Percentiles rank a stretch among this genome's conserved stretches.
These are phyloP conservation scores for Peromyscus nudipes DNA, from an alignment of 2,797 vertebrate species.

Conservation along the genomic window DNA sequence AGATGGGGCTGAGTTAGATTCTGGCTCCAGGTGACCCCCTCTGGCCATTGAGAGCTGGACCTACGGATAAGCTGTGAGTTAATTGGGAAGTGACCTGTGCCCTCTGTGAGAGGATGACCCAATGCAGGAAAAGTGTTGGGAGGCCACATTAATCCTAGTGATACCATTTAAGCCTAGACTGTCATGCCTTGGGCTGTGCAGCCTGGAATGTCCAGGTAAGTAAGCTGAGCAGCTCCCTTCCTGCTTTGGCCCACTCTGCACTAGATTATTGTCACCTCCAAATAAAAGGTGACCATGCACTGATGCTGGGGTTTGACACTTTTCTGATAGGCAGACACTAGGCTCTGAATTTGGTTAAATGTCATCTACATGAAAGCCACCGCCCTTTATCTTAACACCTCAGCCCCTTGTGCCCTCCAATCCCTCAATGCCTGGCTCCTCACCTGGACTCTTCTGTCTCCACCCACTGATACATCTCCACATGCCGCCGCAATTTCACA, in stretches of 20 bases:
- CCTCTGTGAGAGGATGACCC: not conserved
- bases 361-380: not conserved
- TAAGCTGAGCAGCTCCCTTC: not conserved
- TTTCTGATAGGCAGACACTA: not conserved
- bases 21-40: not conserved
- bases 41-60: not conserved
- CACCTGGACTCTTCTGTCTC: conserved; percentile 95
- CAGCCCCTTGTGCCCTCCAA: not conserved
- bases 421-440: conserved; percentile 53
- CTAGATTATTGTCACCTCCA: not conserved
- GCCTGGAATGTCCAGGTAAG: not conserved
- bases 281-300: not conserved
- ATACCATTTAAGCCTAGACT: not conserved
- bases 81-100: not conserved
- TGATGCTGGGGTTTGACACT: not conserved
- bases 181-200: not conserved
- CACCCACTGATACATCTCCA: conserved; percentile 99
- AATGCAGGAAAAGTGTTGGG: too few relatives aligned
- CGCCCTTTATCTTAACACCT: accelerated
- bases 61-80: not conserved
- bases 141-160: not conserved
- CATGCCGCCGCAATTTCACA: conserved; percentile 94
- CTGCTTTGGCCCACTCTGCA: not conserved
- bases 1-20: not conserved
- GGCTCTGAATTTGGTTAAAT: not conserved